These are phyloP conservation scores for Agrochola litura DNA, from an alignment of 2,888 invertebrate genomes.

Conservation along the genomic window DNA sequence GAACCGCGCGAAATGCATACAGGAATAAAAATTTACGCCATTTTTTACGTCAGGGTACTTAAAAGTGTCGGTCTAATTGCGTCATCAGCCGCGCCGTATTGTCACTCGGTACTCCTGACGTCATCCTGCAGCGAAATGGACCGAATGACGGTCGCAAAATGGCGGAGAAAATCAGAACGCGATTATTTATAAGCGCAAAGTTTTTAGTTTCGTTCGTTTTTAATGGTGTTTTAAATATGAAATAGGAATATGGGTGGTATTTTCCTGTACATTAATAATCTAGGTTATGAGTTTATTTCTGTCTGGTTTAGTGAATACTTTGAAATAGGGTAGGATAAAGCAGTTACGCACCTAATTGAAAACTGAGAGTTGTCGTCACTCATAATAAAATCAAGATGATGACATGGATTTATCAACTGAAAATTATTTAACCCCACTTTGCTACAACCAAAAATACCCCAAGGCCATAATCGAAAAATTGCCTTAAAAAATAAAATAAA, in stretches of 20 bases:
- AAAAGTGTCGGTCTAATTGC: conserved; percentile 63
- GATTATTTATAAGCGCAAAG: conserved; percentile 55
- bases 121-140: conserved; percentile 57
- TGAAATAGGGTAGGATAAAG: neutral
- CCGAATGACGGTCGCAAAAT: conserved; percentile 63
- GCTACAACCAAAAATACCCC: neutral
- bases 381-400: neutral
- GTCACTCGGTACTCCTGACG: conserved; percentile 64
- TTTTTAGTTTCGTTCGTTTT: conserved; percentile 49
- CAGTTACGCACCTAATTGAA: neutral
- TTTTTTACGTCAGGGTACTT: conserved; percentile 58
- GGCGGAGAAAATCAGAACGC: conserved; percentile 58
- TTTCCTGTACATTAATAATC: conserved; percentile 18
- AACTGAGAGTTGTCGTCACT: neutral
- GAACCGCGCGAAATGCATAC: conserved; percentile 47
- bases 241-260: conserved; percentile 29
- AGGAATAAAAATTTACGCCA: conserved; percentile 58
- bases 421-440: too few species aligned
- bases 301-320: neutral
- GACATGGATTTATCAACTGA: too few species aligned
- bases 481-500: conserved; percentile 60
- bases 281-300: conserved; percentile 7
- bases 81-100: conserved; percentile 64
- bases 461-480: conserved; percentile 23
- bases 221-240: conserved; percentile 50